Evolutionary conservation across 2,797 vertebrate genomes (phyloP).

Genomic region (Mallotus villosus): DNA sequence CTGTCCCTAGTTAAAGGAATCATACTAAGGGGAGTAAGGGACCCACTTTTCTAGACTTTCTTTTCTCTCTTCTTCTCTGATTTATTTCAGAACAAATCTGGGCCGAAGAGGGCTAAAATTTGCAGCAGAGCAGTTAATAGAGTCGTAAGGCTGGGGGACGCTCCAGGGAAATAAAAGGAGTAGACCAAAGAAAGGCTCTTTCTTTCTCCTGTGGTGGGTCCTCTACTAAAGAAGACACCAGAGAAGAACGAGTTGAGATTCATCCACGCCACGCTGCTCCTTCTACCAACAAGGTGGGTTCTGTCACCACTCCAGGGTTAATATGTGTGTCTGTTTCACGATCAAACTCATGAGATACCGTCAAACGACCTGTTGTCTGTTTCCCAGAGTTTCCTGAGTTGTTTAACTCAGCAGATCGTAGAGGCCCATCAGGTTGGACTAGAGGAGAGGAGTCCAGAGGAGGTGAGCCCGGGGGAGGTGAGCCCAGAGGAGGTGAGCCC

Average conservation of each 20-base stretch:
- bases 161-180: slow-evolving; percentile 70
- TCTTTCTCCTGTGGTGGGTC: neutral
- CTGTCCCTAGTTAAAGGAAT: slow-evolving; percentile 54
- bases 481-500: too few relatives aligned
- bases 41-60: slow-evolving; percentile 53
- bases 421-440: too few relatives aligned
- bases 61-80: slow-evolving; percentile 61
- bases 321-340: slow-evolving; percentile 10
- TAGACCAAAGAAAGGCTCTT: slow-evolving; percentile 52
- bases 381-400: too few relatives aligned
- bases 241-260: slow-evolving; percentile 32
- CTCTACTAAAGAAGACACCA: neutral
- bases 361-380: too few relatives aligned
- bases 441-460: too few relatives aligned
- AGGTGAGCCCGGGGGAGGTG: too few relatives aligned
- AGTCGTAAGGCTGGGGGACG: slow-evolving; percentile 66
- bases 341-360: too few relatives aligned
- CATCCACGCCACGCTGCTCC: slow-evolving; percentile 5
- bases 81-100: slow-evolving; percentile 75
- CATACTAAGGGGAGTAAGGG: slow-evolving; percentile 60
- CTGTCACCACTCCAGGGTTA: slow-evolving; percentile 40
- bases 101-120: slow-evolving; percentile 66
- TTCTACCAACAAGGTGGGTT: slow-evolving; percentile 40
- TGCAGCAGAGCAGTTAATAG: slow-evolving; percentile 70
- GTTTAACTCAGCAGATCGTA: too few relatives aligned